Conservation (phyloP, 2,888 invertebrate genomes). For the Xylocampa areola region DNA sequence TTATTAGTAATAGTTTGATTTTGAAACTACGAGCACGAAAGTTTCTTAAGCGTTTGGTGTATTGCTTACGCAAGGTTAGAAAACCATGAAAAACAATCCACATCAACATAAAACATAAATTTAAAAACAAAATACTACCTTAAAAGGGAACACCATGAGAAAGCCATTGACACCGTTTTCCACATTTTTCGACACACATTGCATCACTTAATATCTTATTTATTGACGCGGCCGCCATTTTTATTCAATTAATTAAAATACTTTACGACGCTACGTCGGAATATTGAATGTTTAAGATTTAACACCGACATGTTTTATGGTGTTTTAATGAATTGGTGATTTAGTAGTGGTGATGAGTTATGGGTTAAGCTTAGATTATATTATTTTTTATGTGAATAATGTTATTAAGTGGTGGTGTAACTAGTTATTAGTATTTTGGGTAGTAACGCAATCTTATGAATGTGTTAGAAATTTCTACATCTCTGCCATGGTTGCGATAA, state of each 20-base stretch:
- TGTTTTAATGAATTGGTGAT: slow-evolving; percentile 55
- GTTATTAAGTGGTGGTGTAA: too few species aligned
- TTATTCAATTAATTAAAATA: slow-evolving; percentile 47
- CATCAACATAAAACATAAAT: slow-evolving; percentile 31
- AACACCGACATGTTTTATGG: slow-evolving; percentile 40
- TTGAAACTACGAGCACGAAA: too few species aligned
- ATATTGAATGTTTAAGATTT: slow-evolving; percentile 49
- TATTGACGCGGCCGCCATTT: slow-evolving; percentile 37
- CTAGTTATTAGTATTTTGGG: too few species aligned
- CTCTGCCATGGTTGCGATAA: too few species aligned
- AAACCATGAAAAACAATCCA: slow-evolving; percentile 20
- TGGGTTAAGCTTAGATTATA: slow-evolving; percentile 26
- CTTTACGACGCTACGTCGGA: slow-evolving; percentile 35
- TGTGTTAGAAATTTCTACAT: too few species aligned
- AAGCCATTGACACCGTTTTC: slow-evolving; percentile 45
- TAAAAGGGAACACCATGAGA: slow-evolving; percentile 47
- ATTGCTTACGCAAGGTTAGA: slow-evolving; percentile 22
- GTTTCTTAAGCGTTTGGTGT: too few species aligned
- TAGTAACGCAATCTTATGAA: too few species aligned
- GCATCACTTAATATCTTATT: slow-evolving; percentile 25
- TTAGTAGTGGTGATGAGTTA: slow-evolving; percentile 46
- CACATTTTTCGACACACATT: slow-evolving; percentile 44
- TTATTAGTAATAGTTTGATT: too few species aligned
- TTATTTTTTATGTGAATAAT: slow-evolving; percentile 31
- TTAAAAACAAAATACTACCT: slow-evolving; percentile 29